Evolutionary conservation across 2,113 vertebrate genomes (phyloP).

Genomic region (Grammomys surdaster): DNA sequence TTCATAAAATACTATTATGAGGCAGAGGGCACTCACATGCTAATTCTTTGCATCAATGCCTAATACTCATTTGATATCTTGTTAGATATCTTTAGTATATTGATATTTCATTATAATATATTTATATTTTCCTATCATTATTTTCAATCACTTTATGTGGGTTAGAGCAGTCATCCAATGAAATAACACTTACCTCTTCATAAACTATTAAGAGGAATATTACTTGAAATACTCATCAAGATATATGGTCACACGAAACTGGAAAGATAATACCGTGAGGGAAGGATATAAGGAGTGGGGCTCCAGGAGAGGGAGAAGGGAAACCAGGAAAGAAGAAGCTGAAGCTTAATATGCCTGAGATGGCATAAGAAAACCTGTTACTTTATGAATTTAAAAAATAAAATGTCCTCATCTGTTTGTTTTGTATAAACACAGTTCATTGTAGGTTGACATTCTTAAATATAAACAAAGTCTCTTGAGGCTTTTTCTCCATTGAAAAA

Average conservation of each 20-base stretch:
- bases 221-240: not conserved
- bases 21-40: not conserved
- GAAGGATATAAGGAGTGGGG: too few relatives aligned
- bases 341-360: not conserved
- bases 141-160: not conserved
- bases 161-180: not conserved
- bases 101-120: not conserved
- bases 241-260: not conserved
- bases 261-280: too few relatives aligned
- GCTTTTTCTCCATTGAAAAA: not conserved
- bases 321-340: not conserved
- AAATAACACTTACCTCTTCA: not conserved
- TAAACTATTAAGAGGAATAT: not conserved
- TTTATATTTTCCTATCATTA: not conserved
- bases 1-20: not conserved
- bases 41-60: not conserved
- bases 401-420: not conserved
- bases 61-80: not conserved
- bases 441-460: not conserved
- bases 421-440: not conserved
- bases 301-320: not conserved
- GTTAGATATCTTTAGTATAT: not conserved
- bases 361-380: not conserved
- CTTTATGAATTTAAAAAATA: not conserved
- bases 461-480: not conserved